Conservation (phyloP, 2,113 vertebrate species). For the Megaceryle maxima region DNA sequence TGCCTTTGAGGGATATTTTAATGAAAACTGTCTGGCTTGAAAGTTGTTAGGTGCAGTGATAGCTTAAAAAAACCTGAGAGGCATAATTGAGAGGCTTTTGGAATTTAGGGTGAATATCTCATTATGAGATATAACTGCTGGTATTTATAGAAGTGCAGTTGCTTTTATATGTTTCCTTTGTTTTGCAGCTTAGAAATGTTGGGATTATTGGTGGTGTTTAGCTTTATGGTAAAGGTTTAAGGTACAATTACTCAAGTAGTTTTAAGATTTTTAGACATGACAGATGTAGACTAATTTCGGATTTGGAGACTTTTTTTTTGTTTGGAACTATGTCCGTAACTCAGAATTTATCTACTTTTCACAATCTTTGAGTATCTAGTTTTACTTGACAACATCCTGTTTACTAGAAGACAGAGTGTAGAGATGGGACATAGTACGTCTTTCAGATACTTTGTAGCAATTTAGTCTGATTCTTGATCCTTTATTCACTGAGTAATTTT, state of each 20-base stretch:
- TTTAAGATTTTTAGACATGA: neutral
- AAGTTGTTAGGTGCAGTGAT: neutral
- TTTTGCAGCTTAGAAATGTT: neutral
- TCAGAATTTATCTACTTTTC: too few species aligned
- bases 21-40: constrained; percentile 3
- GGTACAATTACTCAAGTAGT: neutral
- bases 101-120: neutral
- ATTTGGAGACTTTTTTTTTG: neutral
- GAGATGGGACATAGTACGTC: neutral
- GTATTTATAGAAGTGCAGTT: neutral
- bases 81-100: neutral
- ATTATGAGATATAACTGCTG: neutral
- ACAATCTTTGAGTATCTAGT: neutral
- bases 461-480: neutral
- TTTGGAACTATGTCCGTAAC: neutral
- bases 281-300: neutral
- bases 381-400: neutral
- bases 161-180: neutral
- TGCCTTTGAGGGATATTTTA: constrained; percentile 41
- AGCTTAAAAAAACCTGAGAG: neutral
- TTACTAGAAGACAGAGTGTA: neutral
- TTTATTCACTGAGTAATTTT: neutral
- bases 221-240: neutral
- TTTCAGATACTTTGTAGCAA: neutral
- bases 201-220: neutral